Evolutionary conservation across 2,113 vertebrate genomes (phyloP).

Genomic region (Syngnathus typhle): DNA sequence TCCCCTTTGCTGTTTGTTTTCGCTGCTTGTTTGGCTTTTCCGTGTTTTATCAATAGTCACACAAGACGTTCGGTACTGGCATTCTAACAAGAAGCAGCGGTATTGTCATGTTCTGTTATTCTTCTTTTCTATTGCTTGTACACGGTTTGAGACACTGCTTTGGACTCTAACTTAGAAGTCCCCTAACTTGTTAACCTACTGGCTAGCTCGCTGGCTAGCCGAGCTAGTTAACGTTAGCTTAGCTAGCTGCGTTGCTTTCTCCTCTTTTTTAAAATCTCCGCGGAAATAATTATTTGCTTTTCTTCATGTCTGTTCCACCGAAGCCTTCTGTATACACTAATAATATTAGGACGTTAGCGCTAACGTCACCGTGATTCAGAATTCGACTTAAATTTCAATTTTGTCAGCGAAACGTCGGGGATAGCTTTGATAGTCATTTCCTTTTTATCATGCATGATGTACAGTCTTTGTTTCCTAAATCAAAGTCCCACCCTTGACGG

Average conservation of each 20-base stretch:
- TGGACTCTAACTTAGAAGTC: constrained; percentile 19
- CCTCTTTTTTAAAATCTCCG: constrained; percentile 1
- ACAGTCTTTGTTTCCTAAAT: neutral
- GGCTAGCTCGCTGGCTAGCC: constrained; percentile 47
- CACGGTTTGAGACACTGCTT: neutral
- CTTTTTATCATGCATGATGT: neutral
- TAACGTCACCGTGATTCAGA: constrained; percentile 1
- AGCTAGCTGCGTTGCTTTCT: constrained; percentile 20
- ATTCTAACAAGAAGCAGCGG: constrained; percentile 32
- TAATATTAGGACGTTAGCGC: fast-evolving
- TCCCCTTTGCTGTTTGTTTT: constrained; percentile 64
- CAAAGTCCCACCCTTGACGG: neutral
- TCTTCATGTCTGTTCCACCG: constrained; percentile 3
- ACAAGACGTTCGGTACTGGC: constrained; percentile 31
- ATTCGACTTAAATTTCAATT: neutral
- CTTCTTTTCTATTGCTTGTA: neutral
- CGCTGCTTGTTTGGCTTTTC: constrained; percentile 68
- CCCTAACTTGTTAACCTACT: constrained; percentile 38
- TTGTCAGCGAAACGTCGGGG: neutral
- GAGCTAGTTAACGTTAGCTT: constrained; percentile 46
- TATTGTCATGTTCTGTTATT: constrained; percentile 27
- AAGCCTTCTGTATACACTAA: neutral
- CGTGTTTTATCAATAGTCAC: constrained; percentile 40
- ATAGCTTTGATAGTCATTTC: neutral
- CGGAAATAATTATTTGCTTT: constrained; percentile 36